phyloP scores from a whole-genome alignment of 2,797 vertebrate genomes.

The Knipowitschia caucasica region DNA sequence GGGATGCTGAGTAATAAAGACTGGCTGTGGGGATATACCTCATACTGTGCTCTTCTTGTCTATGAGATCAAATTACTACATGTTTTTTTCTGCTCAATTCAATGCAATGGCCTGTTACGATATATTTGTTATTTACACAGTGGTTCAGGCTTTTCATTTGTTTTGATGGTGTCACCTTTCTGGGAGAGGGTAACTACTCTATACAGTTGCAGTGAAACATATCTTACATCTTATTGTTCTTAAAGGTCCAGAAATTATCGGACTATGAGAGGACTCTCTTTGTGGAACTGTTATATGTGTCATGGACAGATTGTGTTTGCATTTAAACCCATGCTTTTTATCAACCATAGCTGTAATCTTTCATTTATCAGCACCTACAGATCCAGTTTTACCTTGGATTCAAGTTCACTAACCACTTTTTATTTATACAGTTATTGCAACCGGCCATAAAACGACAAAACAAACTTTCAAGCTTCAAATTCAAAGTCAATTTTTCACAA shows the following conservation, averaged over 20 bases:
- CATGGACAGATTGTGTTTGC: too few relatives aligned
- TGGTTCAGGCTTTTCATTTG: background rate
- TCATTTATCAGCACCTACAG: too few relatives aligned
- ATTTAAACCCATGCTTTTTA: too few relatives aligned
- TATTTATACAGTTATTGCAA: too few relatives aligned
- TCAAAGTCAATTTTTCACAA: conserved; percentile 56
- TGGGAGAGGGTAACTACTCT: background rate
- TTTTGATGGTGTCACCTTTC: background rate
- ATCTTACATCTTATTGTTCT: background rate
- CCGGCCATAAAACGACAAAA: too few relatives aligned
- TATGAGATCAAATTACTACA: conserved; percentile 20
- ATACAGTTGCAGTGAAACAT: too few relatives aligned
- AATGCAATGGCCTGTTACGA: background rate
- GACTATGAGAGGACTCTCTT: too few relatives aligned
- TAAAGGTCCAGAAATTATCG: too few relatives aligned
- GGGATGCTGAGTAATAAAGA: conserved; percentile 70
- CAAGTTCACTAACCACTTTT: too few relatives aligned
- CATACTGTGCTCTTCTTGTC: conserved; percentile 34
- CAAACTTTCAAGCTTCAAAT: conserved; percentile 33
- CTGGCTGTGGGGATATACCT: conserved; percentile 49
- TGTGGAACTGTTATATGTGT: too few relatives aligned
- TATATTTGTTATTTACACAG: background rate
- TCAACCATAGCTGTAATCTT: too few relatives aligned
- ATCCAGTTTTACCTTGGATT: too few relatives aligned
- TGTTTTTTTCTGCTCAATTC: conserved; percentile 3